These are phyloP conservation scores for Quadriops clusia DNA, from an alignment of 2,888 invertebrate species.

Conservation along the genomic window DNA sequence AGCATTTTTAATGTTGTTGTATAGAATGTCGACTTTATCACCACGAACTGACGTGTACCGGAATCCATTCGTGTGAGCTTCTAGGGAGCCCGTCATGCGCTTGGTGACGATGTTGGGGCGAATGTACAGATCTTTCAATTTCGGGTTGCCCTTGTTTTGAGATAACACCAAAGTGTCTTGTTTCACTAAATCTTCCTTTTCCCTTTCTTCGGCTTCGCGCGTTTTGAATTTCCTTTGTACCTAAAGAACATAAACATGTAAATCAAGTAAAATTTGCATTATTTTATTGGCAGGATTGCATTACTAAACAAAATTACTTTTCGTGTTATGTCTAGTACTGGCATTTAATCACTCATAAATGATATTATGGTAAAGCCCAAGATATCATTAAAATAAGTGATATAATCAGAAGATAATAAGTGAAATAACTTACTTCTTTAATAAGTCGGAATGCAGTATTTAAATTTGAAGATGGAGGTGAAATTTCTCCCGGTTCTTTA, in stretches of 20 bases:
- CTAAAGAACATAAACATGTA: conserved; percentile 8
- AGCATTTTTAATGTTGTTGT: conserved; percentile 98
- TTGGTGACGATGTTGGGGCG: conserved; percentile 98
- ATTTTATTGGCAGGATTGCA: too few relatives aligned
- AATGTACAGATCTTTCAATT: conserved; percentile 94
- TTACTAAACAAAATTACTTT: too few relatives aligned
- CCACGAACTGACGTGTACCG: conserved; percentile 98
- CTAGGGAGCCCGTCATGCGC: conserved; percentile 85
- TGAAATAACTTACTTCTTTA: conserved; percentile 53
- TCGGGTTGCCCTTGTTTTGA: conserved; percentile 94
- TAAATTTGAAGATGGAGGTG: conserved; percentile 88
- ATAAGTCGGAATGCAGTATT: conserved; percentile 95
- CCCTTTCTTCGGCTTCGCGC: conserved; percentile 94
- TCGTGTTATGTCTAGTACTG: too few relatives aligned
- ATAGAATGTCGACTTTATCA: conserved; percentile 97
- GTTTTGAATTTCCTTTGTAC: conserved; percentile 94
- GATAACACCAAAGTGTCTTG: conserved; percentile 92
- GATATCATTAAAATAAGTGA: neutral
- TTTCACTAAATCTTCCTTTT: conserved; percentile 97
- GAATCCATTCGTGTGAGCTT: conserved; percentile 93
- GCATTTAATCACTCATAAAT: neutral
- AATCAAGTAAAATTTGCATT: conserved; percentile 36
- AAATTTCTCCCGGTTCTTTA: conserved; percentile 91
- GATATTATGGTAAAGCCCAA: neutral
- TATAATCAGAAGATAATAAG: conserved; percentile 2